Evolutionary conservation across 1,140 invertebrate genomes (phyloP).

Genomic region (Eubasilissa regina): DNA sequence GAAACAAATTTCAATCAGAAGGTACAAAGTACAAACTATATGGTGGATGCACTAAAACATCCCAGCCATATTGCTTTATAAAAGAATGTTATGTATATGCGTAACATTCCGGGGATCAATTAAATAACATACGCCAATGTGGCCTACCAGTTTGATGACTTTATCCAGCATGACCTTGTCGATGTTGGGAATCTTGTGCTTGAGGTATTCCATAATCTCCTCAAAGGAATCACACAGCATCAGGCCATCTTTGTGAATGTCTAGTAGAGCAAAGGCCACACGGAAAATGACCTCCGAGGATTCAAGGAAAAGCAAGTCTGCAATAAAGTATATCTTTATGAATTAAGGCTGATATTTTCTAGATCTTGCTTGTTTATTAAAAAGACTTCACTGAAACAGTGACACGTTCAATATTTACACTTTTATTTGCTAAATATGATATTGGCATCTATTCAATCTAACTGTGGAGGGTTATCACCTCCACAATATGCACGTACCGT

Average conservation of each 20-base stretch:
- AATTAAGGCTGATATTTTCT: too few species aligned
- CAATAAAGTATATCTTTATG: conserved; percentile 60
- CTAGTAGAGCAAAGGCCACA: conserved; percentile 88
- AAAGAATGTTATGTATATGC: background rate
- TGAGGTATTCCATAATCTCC: conserved; percentile 93
- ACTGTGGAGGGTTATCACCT: too few species aligned
- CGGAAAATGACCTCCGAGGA: conserved; percentile 92
- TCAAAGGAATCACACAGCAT: conserved; percentile 92
- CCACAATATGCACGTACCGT: too few species aligned
- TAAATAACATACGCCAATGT: background rate
- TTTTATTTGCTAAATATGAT: too few species aligned
- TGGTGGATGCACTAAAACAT: too few species aligned
- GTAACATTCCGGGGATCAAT: background rate
- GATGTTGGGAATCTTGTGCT: conserved; percentile 79
- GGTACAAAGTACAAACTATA: too few species aligned
- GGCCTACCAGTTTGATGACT: conserved; percentile 82
- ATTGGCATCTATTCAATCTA: too few species aligned
- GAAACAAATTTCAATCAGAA: too few species aligned
- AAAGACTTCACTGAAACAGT: too few species aligned
- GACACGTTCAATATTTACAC: too few species aligned
- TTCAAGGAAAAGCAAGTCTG: conserved; percentile 92
- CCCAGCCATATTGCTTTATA: too few species aligned
- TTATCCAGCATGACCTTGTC: conserved; percentile 76
- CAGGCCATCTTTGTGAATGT: conserved; percentile 88
- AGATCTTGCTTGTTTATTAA: too few species aligned